These are phyloP conservation scores for Drosophila pandora DNA, from an alignment of 1,140 invertebrate genomes.

Conservation along the genomic window DNA sequence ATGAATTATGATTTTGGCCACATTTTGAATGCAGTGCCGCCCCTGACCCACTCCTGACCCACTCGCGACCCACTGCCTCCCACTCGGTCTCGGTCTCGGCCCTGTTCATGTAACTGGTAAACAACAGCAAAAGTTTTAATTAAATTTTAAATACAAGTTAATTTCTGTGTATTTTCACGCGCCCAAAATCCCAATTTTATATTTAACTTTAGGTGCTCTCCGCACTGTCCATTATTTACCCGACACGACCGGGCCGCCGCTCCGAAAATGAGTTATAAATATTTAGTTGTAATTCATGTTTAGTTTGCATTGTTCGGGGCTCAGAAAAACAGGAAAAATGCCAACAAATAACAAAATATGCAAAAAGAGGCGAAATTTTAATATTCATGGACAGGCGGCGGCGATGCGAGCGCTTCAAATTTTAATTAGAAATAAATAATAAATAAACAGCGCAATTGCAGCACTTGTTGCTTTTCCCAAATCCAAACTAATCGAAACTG, in stretches of 20 bases:
- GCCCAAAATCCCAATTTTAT: constrained; percentile 36
- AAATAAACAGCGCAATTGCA: constrained; percentile 47
- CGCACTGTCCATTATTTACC: constrained; percentile 31
- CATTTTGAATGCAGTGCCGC: constrained; percentile 22
- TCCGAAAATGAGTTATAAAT: constrained; percentile 79
- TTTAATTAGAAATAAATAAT: constrained; percentile 75
- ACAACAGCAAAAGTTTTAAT: constrained; percentile 81
- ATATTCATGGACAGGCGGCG: constrained; percentile 67
- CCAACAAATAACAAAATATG: constrained; percentile 35
- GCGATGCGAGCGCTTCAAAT: constrained; percentile 41
- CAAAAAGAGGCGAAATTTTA: constrained; percentile 34
- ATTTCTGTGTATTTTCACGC: constrained; percentile 75
- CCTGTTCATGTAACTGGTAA: constrained; percentile 71
- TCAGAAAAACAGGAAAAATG: constrained; percentile 36
- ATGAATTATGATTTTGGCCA: constrained; percentile 73
- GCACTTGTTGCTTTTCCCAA: constrained; percentile 23
- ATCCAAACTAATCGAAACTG: background rate
- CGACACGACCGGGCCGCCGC: constrained; percentile 3
- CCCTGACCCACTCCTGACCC: background rate
- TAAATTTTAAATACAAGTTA: constrained; percentile 83
- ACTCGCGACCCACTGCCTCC: too few species aligned
- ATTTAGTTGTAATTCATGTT: constrained; percentile 81
- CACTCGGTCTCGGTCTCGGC: constrained; percentile 16
- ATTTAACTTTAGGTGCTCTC: constrained; percentile 28
- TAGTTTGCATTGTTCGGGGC: constrained; percentile 65